Evolutionary conservation across 2,888 invertebrate genomes (phyloP).

Genomic region (Oxyteleia sp.): DNA sequence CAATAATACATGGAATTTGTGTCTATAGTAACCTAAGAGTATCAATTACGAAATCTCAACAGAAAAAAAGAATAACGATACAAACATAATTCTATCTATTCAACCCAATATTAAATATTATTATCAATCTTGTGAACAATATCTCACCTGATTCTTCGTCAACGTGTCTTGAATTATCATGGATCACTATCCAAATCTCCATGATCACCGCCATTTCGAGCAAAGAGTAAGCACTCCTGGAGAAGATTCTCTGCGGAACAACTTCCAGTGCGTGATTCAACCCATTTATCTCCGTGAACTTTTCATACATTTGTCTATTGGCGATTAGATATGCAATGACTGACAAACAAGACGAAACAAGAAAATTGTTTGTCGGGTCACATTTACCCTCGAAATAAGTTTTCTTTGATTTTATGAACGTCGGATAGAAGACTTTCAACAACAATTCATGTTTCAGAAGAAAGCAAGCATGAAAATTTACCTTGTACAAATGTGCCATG

Average conservation of each 20-base stretch:
- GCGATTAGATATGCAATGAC: constrained; percentile 89
- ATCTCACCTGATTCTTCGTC: constrained; percentile 29
- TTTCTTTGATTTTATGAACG: constrained; percentile 89
- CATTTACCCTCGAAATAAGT: constrained; percentile 87
- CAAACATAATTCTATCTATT: not conserved
- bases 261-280: constrained; percentile 89
- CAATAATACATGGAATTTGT: too few relatives aligned
- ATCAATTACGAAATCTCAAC: too few relatives aligned
- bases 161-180: constrained; percentile 72
- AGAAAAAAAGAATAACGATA: too few relatives aligned
- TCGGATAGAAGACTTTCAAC: constrained; percentile 90
- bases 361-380: constrained; percentile 89
- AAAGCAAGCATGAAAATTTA: constrained; percentile 89
- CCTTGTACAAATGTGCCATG: constrained; percentile 89
- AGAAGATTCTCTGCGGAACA: constrained; percentile 89
- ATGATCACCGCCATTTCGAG: constrained; percentile 90
- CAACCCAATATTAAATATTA: not conserved
- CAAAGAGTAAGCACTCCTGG: constrained; percentile 89
- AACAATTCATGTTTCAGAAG: constrained; percentile 89
- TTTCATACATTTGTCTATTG: constrained; percentile 89
- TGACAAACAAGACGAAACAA: constrained; percentile 90
- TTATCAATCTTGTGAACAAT: not conserved
- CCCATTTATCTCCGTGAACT: constrained; percentile 89
- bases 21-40: too few relatives aligned
- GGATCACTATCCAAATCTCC: constrained; percentile 89